Conservation (phyloP, 2,797 vertebrate species). For the Lithobates pipiens region DNA sequence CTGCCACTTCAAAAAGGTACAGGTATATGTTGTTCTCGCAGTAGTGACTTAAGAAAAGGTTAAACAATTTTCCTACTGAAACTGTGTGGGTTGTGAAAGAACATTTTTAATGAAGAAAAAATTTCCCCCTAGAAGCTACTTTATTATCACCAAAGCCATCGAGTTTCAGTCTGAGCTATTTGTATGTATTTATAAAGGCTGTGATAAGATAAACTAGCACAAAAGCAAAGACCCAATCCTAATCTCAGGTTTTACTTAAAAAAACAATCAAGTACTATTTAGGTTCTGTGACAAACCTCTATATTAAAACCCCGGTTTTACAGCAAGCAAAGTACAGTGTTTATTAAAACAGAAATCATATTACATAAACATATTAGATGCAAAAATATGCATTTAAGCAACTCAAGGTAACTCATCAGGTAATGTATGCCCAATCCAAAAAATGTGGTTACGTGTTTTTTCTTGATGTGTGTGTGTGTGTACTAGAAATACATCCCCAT, state of each 20-base stretch:
- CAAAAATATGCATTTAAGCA: slow-evolving; percentile 25
- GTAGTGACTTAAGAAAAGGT: slow-evolving; percentile 83
- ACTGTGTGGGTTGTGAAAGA: slow-evolving; percentile 98
- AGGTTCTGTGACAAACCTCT: slow-evolving; percentile 8
- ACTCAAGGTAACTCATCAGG: background rate
- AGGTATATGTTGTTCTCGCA: slow-evolving; percentile 69
- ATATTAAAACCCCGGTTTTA: slow-evolving; percentile 7
- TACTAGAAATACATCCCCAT: background rate
- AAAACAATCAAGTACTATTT: slow-evolving; percentile 45
- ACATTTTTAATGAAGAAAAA: slow-evolving; percentile 90
- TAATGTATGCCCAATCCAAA: background rate
- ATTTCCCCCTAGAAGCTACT: slow-evolving; percentile 90
- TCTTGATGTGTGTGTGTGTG: background rate
- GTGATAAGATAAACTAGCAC: slow-evolving; percentile 87
- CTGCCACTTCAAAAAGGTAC: slow-evolving; percentile 14
- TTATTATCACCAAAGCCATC: slow-evolving; percentile 97
- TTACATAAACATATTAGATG: background rate
- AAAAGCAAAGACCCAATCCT: slow-evolving; percentile 77
- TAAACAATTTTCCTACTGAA: slow-evolving; percentile 95
- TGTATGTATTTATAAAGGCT: slow-evolving; percentile 99
- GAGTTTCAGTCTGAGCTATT: slow-evolving; percentile 97
- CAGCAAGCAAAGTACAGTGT: background rate
- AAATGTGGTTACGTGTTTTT: background rate
- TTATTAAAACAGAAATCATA: background rate
- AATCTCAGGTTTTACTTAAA: slow-evolving; percentile 71